Conservation (phyloP, 2,888 invertebrate species). For the Synergus gifuensis region DNA sequence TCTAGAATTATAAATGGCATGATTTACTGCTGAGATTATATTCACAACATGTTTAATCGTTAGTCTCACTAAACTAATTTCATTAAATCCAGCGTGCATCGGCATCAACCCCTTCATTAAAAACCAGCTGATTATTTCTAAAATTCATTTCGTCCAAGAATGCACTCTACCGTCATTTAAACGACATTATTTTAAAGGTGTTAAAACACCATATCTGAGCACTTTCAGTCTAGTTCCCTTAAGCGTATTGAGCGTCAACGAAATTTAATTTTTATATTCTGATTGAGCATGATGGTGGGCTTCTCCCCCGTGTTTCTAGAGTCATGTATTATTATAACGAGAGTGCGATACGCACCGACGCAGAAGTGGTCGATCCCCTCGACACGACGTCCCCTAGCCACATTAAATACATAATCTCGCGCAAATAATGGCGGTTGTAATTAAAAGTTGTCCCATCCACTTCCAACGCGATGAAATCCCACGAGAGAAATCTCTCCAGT, state of each 20-base stretch:
- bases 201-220: slow-evolving; percentile 12
- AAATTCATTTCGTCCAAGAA: neutral
- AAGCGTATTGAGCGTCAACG: slow-evolving; percentile 10
- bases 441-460: slow-evolving; percentile 59
- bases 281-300: slow-evolving; percentile 22
- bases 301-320: slow-evolving; percentile 9
- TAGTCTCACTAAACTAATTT: neutral
- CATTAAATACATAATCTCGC: slow-evolving; percentile 57
- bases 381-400: slow-evolving; percentile 23
- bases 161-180: neutral
- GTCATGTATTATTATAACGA: slow-evolving; percentile 33
- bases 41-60: too few relatives aligned
- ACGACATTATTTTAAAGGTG: neutral
- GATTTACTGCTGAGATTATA: too few relatives aligned
- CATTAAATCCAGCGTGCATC: neutral
- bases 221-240: slow-evolving; percentile 4
- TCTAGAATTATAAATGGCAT: too few relatives aligned
- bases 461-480: slow-evolving; percentile 50
- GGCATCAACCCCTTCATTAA: neutral
- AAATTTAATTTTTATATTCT: slow-evolving; percentile 34
- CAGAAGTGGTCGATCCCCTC: slow-evolving; percentile 42
- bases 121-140: neutral
- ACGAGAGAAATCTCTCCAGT: slow-evolving; percentile 53
- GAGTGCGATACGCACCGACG: slow-evolving; percentile 36
- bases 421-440: slow-evolving; percentile 62